These are phyloP conservation scores for Bradysia coprophila DNA, from an alignment of 1,140 invertebrate species.

Conservation along the genomic window DNA sequence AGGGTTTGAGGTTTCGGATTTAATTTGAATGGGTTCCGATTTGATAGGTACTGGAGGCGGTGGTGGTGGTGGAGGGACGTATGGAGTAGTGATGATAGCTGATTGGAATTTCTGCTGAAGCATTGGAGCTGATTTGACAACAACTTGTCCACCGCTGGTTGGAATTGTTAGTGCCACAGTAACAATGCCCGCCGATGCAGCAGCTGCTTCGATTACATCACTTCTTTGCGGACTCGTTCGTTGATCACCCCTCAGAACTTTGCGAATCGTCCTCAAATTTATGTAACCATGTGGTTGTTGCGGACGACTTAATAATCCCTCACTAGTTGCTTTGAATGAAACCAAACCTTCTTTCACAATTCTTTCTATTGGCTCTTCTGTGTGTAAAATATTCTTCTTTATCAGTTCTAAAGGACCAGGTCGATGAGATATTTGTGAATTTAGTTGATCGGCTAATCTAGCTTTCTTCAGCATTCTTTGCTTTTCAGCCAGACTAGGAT, in stretches of 20 bases:
- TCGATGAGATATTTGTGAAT: conserved; percentile 85
- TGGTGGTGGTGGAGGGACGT: conserved; percentile 16
- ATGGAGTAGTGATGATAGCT: conserved; percentile 5
- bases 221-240: conserved; percentile 17
- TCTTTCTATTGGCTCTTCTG: conserved; percentile 77
- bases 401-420: conserved; percentile 92
- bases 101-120: conserved; percentile 5
- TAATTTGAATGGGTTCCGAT: conserved; percentile 9
- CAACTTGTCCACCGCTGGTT: conserved; percentile 27
- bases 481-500: conserved; percentile 85
- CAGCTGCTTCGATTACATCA: conserved; percentile 8
- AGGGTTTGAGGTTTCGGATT: conserved; percentile 25
- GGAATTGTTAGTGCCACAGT: not conserved
- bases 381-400: conserved; percentile 90
- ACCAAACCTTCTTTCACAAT: conserved; percentile 86
- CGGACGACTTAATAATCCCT: conserved; percentile 54
- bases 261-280: conserved; percentile 71
- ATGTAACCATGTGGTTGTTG: conserved; percentile 68
- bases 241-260: conserved; percentile 48
- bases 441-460: conserved; percentile 80
- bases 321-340: conserved; percentile 79
- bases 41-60: conserved; percentile 23
- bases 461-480: conserved; percentile 91
- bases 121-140: conserved; percentile 16
- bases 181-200: conserved; percentile 15